Evolutionary conservation across 2,888 invertebrate genomes (phyloP).

Genomic region (Pimpla rufipes): DNA sequence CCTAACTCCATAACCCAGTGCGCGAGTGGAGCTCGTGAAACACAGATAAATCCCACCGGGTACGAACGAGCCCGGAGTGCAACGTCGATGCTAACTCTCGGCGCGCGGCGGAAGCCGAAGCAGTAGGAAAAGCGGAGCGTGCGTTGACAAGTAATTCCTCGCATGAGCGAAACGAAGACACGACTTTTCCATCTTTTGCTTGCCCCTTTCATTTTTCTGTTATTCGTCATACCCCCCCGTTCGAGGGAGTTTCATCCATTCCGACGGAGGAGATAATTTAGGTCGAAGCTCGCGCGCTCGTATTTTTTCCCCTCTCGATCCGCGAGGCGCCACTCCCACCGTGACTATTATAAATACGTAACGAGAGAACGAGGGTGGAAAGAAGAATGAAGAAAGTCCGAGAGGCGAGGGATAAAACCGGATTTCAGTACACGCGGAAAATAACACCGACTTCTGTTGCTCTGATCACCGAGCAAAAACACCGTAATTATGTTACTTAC

Average conservation of each 20-base stretch:
- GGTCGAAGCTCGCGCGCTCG: slow-evolving; percentile 32
- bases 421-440: slow-evolving; percentile 10
- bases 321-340: not conserved
- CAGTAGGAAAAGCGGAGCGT: slow-evolving; percentile 15
- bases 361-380: slow-evolving; percentile 25
- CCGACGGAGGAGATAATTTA: slow-evolving; percentile 17
- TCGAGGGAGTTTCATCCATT: slow-evolving; percentile 28
- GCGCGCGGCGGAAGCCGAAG: not conserved
- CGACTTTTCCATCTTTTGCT: slow-evolving; percentile 30
- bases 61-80: not conserved
- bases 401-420: not conserved
- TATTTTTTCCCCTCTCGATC: slow-evolving; percentile 19
- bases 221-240: slow-evolving; percentile 12
- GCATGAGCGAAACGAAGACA: slow-evolving; percentile 42
- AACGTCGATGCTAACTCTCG: slow-evolving; percentile 16
- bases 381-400: not conserved
- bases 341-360: slow-evolving; percentile 35
- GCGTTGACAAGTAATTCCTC: slow-evolving; percentile 57
- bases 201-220: slow-evolving; percentile 5
- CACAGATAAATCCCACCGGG: slow-evolving; percentile 4
- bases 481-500: not conserved
- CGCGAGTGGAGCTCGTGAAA: not conserved
- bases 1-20: not conserved
- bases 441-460: not conserved
- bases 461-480: not conserved